Conservation (phyloP, 2,888 invertebrate genomes). For the Helleia helle region DNA sequence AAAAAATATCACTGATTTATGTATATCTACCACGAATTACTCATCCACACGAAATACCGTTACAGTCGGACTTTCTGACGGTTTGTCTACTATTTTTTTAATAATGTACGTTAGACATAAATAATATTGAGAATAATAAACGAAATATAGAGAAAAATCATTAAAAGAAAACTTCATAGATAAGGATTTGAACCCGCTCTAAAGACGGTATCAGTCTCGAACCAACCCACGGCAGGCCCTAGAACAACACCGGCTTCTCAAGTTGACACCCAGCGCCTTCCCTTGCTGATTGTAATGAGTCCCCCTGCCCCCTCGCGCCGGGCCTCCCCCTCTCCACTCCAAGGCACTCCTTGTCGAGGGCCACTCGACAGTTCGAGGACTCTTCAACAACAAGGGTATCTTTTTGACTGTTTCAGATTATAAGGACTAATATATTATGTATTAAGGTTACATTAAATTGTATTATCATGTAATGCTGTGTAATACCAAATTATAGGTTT, state of each 20-base stretch:
- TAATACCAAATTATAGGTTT: too few relatives aligned
- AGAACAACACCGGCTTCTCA: conserved; percentile 58
- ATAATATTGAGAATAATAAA: conserved; percentile 7
- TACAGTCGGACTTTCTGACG: too few relatives aligned
- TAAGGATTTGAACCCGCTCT: conserved; percentile 34
- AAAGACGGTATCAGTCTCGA: conserved; percentile 68
- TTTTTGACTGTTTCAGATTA: conserved; percentile 39
- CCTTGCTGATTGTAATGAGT: conserved; percentile 32
- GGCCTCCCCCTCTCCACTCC: conserved; percentile 23
- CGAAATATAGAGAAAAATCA: conserved; percentile 9
- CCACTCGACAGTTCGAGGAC: conserved; percentile 31
- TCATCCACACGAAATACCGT: too few relatives aligned
- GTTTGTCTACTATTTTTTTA: too few relatives aligned
- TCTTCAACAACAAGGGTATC: conserved; percentile 48
- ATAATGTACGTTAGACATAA: not conserved
- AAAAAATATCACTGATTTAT: too few relatives aligned
- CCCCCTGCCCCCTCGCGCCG: conserved; percentile 20
- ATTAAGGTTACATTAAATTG: conserved; percentile 12
- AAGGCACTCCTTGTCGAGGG: conserved; percentile 23
- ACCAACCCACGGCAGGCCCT: conserved; percentile 37
- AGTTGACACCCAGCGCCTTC: conserved; percentile 49
- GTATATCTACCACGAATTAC: too few relatives aligned
- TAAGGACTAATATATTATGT: conserved; percentile 13
- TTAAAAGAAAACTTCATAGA: conserved; percentile 27
- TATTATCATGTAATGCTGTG: too few relatives aligned